Percentiles rank a stretch among this genome's conserved stretches.
Evolutionary conservation across 1,140 invertebrate genomes (phyloP).

Genomic region (Drosophila sulfurigaster): DNA sequence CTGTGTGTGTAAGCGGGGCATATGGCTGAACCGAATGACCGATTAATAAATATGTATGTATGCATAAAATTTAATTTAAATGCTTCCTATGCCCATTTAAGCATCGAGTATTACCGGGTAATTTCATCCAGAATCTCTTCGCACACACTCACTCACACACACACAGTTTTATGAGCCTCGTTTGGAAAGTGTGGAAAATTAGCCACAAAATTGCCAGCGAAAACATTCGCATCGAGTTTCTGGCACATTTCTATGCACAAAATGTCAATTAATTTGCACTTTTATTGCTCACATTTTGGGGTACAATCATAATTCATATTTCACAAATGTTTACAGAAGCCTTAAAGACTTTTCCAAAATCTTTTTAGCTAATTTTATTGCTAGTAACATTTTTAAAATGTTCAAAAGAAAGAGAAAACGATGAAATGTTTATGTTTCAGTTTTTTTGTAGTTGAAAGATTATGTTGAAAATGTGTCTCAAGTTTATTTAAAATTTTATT

Average conservation of each 20-base stretch:
- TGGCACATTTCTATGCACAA: constrained; percentile 34
- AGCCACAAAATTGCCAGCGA: constrained; percentile 60
- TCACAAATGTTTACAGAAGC: constrained; percentile 31
- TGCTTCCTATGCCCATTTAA: constrained; percentile 28
- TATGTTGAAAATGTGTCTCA: too few species aligned
- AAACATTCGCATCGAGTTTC: constrained; percentile 2
- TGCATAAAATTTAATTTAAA: constrained; percentile 68
- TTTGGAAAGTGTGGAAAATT: constrained; percentile 49
- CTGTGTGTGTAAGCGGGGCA: constrained; percentile 3
- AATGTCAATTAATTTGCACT: constrained; percentile 76
- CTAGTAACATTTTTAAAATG: too few species aligned
- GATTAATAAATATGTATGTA: constrained; percentile 68
- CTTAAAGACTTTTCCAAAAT: too few species aligned
- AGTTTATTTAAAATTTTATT: neutral
- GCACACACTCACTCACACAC: neutral
- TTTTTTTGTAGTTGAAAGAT: too few species aligned
- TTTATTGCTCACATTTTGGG: constrained; percentile 59
- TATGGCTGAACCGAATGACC: constrained; percentile 51
- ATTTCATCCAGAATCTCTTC: constrained; percentile 30
- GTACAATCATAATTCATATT: constrained; percentile 31
- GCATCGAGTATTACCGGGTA: constrained; percentile 25
- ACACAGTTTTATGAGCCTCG: constrained; percentile 48
- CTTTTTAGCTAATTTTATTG: too few species aligned
- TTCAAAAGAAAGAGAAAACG: too few species aligned
- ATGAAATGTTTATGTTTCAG: too few species aligned